Evolutionary conservation across 2,888 invertebrate species (phyloP).

Genomic region (Bedellia somnulentella): DNA sequence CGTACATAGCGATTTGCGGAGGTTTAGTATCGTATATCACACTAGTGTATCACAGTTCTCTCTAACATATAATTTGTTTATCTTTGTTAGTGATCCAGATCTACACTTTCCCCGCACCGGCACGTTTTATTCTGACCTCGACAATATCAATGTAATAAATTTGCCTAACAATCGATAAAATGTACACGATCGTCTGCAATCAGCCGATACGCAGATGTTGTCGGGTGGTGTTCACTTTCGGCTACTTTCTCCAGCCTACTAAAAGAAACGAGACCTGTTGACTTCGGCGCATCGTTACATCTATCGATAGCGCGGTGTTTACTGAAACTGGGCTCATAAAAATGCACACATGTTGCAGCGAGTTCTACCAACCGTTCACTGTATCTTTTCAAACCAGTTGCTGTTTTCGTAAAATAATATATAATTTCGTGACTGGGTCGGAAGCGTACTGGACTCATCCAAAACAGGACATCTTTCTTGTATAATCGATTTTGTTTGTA

Average conservation of each 20-base stretch:
- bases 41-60: too few relatives aligned
- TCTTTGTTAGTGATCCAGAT: too few relatives aligned
- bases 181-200: conserved; percentile 13
- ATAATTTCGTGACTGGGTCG: too few relatives aligned
- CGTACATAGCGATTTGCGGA: too few relatives aligned
- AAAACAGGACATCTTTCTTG: too few relatives aligned
- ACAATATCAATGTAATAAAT: conserved; percentile 2
- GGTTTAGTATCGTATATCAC: too few relatives aligned
- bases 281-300: conserved; percentile 3
- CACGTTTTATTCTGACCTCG: conserved; percentile 4
- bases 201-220: conserved; percentile 5
- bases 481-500: too few relatives aligned
- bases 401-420: too few relatives aligned
- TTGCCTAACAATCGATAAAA: neutral
- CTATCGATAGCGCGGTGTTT: conserved; percentile 12
- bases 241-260: conserved; percentile 35
- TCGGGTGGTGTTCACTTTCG: conserved; percentile 13
- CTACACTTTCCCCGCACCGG: neutral
- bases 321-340: conserved; percentile 5
- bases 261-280: conserved; percentile 14
- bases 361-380: too few relatives aligned
- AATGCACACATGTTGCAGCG: conserved; percentile 1
- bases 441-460: too few relatives aligned
- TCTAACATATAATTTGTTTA: too few relatives aligned
- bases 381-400: too few relatives aligned